Evolutionary conservation across 2,113 vertebrate species (phyloP), one percentile per base, ranked within the genome.

Genomic region (Solea solea): DNA sequence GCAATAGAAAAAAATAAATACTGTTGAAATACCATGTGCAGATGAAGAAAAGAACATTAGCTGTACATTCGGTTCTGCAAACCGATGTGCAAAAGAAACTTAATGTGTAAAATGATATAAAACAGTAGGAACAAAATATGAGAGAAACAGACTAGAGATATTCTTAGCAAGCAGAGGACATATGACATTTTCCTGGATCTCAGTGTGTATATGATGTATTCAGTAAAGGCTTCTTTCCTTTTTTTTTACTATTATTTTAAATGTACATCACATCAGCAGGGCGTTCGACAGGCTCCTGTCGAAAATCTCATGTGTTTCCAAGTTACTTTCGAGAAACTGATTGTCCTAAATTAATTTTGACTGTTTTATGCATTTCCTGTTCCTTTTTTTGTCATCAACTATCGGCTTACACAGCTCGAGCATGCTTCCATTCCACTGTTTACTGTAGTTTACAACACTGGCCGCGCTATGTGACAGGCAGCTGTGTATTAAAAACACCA

Each of bases 361-460:
- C 60, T 4, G 48, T 59, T 69, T 64, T 28, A 48, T 25, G 49
- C 48, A 40, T 63, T 8, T 65, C 7, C 39, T 7, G 0, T 12
- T 27, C 5, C 4, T n/a, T 34, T 51, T 4, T 56, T 12, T 68
- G 34, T 49, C 11, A 21, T 45, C 27, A 61, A 27, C 28, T 8
- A 10, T 49, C 28, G 27, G 57, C 50, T 42, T 40, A 48, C 14
- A n/a, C 21, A 25, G 52, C 59, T 34, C 27, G 15, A 12, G 41
- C 5, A 6, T 3, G 13, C 57, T 53, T 49, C 42, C 67, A 51
- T 56, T 45, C 28, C 40, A 27, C 72, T 69, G 78, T 82, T 81
- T 79, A 85, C 73, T 71, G 70, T 66, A 57, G 52, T 84, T 90
- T 77, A 75, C 66, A 84, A 49, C 55, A 59, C 50, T 46, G 80